Conservation (phyloP, 2,888 invertebrate genomes). For the Diaprepes abbreviatus region DNA sequence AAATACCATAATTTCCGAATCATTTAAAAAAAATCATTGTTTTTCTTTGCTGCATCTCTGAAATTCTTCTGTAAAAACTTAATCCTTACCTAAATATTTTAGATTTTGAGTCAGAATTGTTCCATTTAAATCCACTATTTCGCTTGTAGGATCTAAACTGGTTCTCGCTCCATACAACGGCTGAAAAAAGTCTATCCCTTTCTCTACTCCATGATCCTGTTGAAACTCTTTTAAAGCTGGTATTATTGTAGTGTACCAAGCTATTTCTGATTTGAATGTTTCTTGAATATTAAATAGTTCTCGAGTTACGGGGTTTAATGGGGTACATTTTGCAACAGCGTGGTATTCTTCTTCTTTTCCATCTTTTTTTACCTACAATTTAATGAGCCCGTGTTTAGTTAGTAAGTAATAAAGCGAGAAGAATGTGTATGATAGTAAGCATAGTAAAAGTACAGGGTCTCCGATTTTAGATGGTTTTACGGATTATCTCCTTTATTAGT, state of each 20-base stretch:
- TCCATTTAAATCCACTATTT: constrained; percentile 68
- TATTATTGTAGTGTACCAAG: constrained; percentile 69
- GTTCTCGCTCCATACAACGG: constrained; percentile 57
- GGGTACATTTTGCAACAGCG: constrained; percentile 43
- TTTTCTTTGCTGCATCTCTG: too few species aligned
- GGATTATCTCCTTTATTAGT: too few species aligned
- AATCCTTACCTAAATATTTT: constrained; percentile 58
- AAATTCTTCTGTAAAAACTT: too few species aligned
- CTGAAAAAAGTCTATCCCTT: constrained; percentile 60
- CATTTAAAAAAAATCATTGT: too few species aligned
- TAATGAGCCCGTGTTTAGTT: too few species aligned
- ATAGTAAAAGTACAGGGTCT: too few species aligned
- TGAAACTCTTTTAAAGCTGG: constrained; percentile 68
- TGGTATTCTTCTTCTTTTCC: constrained; percentile 23
- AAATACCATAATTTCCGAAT: too few species aligned
- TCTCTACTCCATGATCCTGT: constrained; percentile 63
- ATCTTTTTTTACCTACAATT: constrained; percentile 26
- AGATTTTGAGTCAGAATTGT: constrained; percentile 71
- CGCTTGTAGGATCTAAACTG: constrained; percentile 48
- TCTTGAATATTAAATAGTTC: constrained; percentile 68
- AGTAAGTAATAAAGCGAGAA: too few species aligned
- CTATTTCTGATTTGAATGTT: constrained; percentile 70
- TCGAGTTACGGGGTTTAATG: constrained; percentile 53
- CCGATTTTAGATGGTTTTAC: too few species aligned
- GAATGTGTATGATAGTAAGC: too few species aligned